Base-by-base conservation (phyloP, 2,797 vertebrate species). In the Clarias pachynema region DNA sequence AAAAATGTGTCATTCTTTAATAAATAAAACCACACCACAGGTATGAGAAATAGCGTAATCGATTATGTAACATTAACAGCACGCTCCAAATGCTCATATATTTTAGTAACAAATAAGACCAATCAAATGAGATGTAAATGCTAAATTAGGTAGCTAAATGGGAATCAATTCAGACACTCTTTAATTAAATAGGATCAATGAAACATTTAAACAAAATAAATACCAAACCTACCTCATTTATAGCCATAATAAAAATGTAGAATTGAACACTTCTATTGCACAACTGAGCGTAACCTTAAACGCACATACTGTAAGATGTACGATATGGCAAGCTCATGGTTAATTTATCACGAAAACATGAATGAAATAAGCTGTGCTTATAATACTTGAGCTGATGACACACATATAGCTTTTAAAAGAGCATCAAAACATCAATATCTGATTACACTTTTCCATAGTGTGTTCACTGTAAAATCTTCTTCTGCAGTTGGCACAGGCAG, bases 101-200 rank as follows among this genome's bases (percentile, higher is more conserved):
- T 18, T 49, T 73, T 22, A 1, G 16, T 8, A 49, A 73, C 40
- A 44, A 72, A 49, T 49, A 24, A 14, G 9, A 44, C 34, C 37
- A n/a, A 44, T 14, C 26, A 10, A 57, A 31, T 75, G 26, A 24
- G 8, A 9, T 57, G 7, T 14, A 22, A 57, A 62, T 26, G 20
- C 26, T 53, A 4, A 53, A 73, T 26, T 26, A 26, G 70, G 24
- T 26, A 7, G 26, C 53, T 79, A 60, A 79, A 60, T 12, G 16
- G 34, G 75, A 79, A 62, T 79, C 75, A 40, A 62, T 40, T 40
- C 40, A 6, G 40, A 79, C 57, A 40, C 31, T 8, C 20, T 62
- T 62, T 79, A 26, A 62, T 79, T 40, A 63, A 53, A 34, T 14
- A 62, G 57, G 26, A 63, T 79, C 77, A 44, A 79, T 79, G n/a